Evolutionary conservation across 2,888 invertebrate species (phyloP), one percentile per base, ranked within the genome.

Genomic region (Andrena haemorrhoa): DNA sequence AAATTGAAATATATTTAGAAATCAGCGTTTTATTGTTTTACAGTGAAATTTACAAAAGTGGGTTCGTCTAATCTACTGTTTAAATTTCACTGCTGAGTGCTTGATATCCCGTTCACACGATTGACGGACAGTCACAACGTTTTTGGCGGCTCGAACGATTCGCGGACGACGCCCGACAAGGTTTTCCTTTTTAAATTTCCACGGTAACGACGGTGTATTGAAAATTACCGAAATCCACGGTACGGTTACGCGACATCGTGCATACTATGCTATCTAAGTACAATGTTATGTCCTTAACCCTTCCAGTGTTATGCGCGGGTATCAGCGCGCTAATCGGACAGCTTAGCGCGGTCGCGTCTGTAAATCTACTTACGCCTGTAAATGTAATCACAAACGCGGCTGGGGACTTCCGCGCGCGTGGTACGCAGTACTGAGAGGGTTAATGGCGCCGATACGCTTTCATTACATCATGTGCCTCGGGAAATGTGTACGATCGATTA

Each of bases 41-140:
- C 90, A 89, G 89, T 91, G 90, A 92, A 92, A 92, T 92, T 91
- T 92, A 92, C 91, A 92, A 91, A 91, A 77, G 90, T 84, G 88
- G 41, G 84, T 86, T 84, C 64, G 64, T 79, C 88, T 88, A 86
- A 83, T 75, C 82, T 82, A 75, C 82, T 85, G 84, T 68, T 83
- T 86, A 74, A 80, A 86, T 88, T 88, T 88, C 84, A 87, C 87
- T 83, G 87, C 75, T 82, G 79, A 60, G 68, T 86, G 80, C 72
- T 86, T 70, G 71, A 79, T 84, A 78, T 74, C 70, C 69, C 76
- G 72, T 84, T 88, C 78, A 79, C 81, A 79, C 82, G 68, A 71
- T 82, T 81, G 72, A 79, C 78, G 68, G 49, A 58, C 64, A 72
- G 74, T 87, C 81, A 75, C 66, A 77, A 86, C 71, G 64, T 79